Evolutionary conservation across 2,888 invertebrate species (phyloP).

Genomic region (Alcis repandata): DNA sequence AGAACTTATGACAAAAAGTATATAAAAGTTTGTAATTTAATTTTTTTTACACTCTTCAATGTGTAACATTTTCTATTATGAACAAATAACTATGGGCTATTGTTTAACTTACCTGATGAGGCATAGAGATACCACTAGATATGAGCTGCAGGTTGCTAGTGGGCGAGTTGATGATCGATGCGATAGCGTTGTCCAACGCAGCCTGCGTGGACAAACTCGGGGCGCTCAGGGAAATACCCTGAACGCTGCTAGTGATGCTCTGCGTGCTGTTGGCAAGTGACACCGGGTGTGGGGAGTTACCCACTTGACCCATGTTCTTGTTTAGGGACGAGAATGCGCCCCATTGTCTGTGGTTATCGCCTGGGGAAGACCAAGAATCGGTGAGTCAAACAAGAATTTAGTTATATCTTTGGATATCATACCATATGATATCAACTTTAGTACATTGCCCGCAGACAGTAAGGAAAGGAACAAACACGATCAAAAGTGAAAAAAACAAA

Average conservation of each 20-base stretch:
- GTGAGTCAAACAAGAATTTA: no score
- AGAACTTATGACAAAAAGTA: no score
- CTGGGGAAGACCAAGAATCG: conserved; percentile 60
- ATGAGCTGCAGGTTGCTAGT: conserved; percentile 74
- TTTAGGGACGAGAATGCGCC: conserved; percentile 70
- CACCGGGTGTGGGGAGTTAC: conserved; percentile 65
- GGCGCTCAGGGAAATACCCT: conserved; percentile 75
- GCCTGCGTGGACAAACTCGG: conserved; percentile 71
- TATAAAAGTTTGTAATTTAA: no score
- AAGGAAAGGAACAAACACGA: no score
- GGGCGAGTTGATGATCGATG: conserved; percentile 79
- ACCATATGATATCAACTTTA: no score
- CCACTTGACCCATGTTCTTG: conserved; percentile 65
- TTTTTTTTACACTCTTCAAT: no score
- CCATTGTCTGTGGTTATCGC: conserved; percentile 78
- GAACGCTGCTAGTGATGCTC: conserved; percentile 76
- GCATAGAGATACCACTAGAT: conserved; percentile 72
- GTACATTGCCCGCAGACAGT: no score
- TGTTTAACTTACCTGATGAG: conserved; percentile 49
- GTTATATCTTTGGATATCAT: no score
- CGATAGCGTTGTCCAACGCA: conserved; percentile 77
- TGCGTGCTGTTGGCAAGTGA: conserved; percentile 64
- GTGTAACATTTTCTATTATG: no score
- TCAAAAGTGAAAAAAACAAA: conserved; percentile 10
- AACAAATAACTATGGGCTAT: no score